Evolutionary conservation across 2,113 vertebrate genomes (phyloP), one percentile per base, ranked within the genome.

Genomic region (Chlorodrepanis virens): DNA sequence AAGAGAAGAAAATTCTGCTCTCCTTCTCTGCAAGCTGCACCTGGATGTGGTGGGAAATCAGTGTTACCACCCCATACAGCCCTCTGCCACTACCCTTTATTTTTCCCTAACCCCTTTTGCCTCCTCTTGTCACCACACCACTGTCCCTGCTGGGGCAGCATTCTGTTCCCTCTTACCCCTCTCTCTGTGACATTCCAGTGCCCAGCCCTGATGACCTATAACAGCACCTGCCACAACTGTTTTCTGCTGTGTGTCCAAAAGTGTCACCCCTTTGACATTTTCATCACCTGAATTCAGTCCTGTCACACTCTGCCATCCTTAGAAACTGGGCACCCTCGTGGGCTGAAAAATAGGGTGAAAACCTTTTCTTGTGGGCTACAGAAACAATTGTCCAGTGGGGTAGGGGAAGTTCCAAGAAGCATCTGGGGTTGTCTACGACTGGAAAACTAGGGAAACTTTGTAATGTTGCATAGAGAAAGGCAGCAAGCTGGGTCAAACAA

Each of bases 1-100:
- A 68, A 37, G 56, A 56, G 21, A 52, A 39, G 80, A 53, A 77
- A 77, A 25, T 2, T 1, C 0, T 63, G 47, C 15, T 12, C 29
- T 84, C 10, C 60, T 86, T 59, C 42, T 57, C 28, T 25, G 33
- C 0, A 0, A 59, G 28, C 57, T 45, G 18, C 2, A 1, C n/a
- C 45, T 14, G 40, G n/a, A 19, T 65, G 9, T 49, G 53, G 24
- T 74, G 42, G 50, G 20, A 89, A 74, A 14, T 40, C 45, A 53
- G 2, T 57, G n/a, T 70, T 45, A 15, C 2, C 12, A 8, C 68
- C 4, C 75, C 28, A 22, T 18, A 28, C 13, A 49, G 6, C 40
- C 24, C 39, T 17, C 9, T 74, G 47, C n/a, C 42, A 22, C 60
- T 28, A 7, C 25, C 63, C 42, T 70, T 57, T n/a, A 9, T 8